phyloP scores from a whole-genome alignment of 2,113 vertebrate genomes.

The Clarias gariepinus region DNA sequence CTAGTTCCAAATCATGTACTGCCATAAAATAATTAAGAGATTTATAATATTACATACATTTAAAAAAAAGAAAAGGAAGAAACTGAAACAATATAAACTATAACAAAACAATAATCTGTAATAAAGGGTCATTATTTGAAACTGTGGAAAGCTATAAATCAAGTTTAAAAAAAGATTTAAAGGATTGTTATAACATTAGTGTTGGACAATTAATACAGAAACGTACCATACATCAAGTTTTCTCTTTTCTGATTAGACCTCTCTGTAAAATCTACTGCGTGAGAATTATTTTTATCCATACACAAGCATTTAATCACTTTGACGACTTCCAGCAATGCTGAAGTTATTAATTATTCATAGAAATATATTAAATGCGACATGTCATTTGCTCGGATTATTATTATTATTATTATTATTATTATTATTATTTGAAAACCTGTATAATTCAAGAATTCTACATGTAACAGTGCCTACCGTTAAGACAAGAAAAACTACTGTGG shows the following conservation, averaged over 20 bases:
- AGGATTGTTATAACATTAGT: neutral
- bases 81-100: neutral
- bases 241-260: neutral
- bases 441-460: neutral
- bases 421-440: neutral
- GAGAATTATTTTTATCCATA: constrained; percentile 14
- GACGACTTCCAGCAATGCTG: neutral
- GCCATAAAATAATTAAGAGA: neutral
- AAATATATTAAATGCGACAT: neutral
- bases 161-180: neutral
- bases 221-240: neutral
- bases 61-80: neutral
- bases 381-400: neutral
- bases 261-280: neutral
- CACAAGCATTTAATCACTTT: neutral
- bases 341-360: neutral
- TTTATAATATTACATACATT: neutral
- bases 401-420: constrained; percentile 10
- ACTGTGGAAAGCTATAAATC: neutral
- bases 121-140: neutral
- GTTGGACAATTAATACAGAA: neutral
- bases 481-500: neutral
- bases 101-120: neutral
- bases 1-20: neutral
- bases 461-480: neutral